Percentiles rank a stretch among this genome's conserved stretches.
Evolutionary conservation across 1,140 invertebrate genomes (phyloP).

Genomic region (Drosophila carrolli): DNA sequence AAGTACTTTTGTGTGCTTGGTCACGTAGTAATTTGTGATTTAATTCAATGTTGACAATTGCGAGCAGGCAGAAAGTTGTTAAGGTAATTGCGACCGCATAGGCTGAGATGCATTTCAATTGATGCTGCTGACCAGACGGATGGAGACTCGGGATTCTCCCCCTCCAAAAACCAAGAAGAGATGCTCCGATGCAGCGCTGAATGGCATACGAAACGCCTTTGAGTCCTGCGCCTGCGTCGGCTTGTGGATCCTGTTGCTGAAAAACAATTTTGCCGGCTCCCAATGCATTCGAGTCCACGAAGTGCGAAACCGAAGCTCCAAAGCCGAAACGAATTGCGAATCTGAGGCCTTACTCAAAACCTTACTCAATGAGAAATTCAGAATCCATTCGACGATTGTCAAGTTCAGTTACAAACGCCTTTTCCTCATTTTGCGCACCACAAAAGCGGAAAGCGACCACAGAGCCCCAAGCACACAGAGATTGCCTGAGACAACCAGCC

Average conservation of each 20-base stretch:
- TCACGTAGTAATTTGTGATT: slow-evolving; percentile 72
- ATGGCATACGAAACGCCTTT: slow-evolving; percentile 45
- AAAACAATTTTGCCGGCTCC: slow-evolving; percentile 51
- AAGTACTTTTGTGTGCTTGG: slow-evolving; percentile 4
- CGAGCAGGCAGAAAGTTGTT: slow-evolving; percentile 57
- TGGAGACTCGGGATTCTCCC: neutral
- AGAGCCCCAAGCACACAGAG: slow-evolving; percentile 35
- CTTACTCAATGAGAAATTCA: slow-evolving; percentile 83
- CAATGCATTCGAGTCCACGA: slow-evolving; percentile 32
- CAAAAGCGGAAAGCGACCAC: slow-evolving; percentile 56
- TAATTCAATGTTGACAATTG: slow-evolving; percentile 74
- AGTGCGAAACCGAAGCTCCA: slow-evolving; percentile 14
- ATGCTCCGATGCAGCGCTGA: slow-evolving; percentile 52
- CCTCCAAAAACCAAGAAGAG: neutral
- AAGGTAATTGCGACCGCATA: slow-evolving; percentile 68
- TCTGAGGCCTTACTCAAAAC: slow-evolving; percentile 51
- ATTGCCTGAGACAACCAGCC: slow-evolving; percentile 38
- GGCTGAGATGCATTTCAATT: slow-evolving; percentile 75
- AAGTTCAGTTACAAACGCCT: slow-evolving; percentile 77
- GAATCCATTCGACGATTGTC: slow-evolving; percentile 81
- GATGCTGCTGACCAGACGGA: slow-evolving; percentile 17
- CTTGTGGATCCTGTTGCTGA: slow-evolving; percentile 68
- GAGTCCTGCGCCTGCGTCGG: slow-evolving; percentile 60
- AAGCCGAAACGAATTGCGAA: slow-evolving; percentile 25
- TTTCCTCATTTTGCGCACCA: slow-evolving; percentile 74